Percentiles rank a stretch among this genome's conserved stretches.
Evolutionary conservation across 2,888 invertebrate species (phyloP).

Genomic region (Keiferia lycopersicella): DNA sequence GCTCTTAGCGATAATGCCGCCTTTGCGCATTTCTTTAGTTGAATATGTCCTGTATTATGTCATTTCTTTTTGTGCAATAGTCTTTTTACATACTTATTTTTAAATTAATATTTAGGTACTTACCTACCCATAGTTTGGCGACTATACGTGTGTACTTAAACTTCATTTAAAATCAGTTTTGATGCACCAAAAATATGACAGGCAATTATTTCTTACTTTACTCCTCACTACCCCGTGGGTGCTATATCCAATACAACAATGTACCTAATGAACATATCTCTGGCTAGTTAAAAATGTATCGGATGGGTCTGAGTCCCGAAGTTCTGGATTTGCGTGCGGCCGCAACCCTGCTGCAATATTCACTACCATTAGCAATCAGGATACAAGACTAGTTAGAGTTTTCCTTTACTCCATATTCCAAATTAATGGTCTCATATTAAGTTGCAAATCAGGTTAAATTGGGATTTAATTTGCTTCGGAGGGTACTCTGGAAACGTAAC

Average conservation of each 20-base stretch:
- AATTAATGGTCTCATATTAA: not conserved
- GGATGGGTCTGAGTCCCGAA: conserved; percentile 36
- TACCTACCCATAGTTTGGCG: no score
- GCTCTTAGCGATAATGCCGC: no score
- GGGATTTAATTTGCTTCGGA: no score
- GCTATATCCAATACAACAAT: conserved; percentile 12
- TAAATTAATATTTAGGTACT: no score
- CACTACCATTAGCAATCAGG: conserved; percentile 46
- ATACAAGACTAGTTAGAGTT: not conserved
- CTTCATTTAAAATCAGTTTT: no score
- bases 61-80: no score
- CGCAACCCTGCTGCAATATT: conserved; percentile 49
- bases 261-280: conserved; percentile 38
- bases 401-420: not conserved
- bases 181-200: not conserved
- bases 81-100: no score
- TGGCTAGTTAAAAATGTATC: conserved; percentile 51
- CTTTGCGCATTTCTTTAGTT: no score
- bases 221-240: not conserved
- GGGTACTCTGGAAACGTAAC: no score
- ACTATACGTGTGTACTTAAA: no score
- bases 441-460: not conserved
- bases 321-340: conserved; percentile 45
- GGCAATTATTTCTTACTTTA: not conserved
- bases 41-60: no score